These are phyloP conservation scores for Artibeus lituratus DNA, from an alignment of 2,797 vertebrate genomes.

Conservation along the genomic window DNA sequence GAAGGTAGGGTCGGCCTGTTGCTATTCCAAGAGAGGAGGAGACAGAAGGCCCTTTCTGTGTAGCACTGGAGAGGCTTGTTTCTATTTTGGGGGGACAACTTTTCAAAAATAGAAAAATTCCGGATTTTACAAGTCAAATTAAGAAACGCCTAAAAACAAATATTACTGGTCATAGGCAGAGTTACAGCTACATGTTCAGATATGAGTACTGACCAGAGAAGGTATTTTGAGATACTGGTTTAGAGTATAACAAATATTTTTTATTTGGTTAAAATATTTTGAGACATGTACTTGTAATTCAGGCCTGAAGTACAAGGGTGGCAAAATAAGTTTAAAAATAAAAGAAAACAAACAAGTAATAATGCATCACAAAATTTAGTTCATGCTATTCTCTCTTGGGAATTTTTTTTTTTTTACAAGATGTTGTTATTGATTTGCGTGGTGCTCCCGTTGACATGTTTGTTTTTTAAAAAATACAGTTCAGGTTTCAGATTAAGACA, in stretches of 20 bases:
- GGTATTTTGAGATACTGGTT: constrained; percentile 49
- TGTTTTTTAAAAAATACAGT: not conserved
- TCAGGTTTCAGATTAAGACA: not conserved
- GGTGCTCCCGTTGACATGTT: not conserved
- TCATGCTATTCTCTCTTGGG: not conserved
- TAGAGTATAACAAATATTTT: not conserved
- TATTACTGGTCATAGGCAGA: not conserved
- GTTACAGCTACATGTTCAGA: not conserved
- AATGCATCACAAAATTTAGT: not conserved
- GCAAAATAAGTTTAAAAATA: constrained; percentile 24
- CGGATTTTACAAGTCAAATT: constrained; percentile 6
- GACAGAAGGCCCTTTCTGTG: constrained; percentile 42
- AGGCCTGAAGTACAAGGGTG: not conserved
- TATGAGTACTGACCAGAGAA: not conserved
- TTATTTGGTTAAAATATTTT: constrained; percentile 40
- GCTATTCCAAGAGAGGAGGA: not conserved
- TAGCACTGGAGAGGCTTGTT: not conserved
- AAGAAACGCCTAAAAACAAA: not conserved
- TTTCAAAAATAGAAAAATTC: constrained; percentile 27
- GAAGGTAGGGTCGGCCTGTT: constrained; percentile 9
- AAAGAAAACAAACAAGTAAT: constrained; percentile 8
- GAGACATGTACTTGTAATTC: not conserved
- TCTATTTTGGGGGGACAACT: not conserved
- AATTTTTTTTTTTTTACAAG: not conserved
- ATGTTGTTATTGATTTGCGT: not conserved